Base-by-base conservation (phyloP, 30 jellyfish, hydroid and myxozoan species). In the Aurelia sp. region DNA sequence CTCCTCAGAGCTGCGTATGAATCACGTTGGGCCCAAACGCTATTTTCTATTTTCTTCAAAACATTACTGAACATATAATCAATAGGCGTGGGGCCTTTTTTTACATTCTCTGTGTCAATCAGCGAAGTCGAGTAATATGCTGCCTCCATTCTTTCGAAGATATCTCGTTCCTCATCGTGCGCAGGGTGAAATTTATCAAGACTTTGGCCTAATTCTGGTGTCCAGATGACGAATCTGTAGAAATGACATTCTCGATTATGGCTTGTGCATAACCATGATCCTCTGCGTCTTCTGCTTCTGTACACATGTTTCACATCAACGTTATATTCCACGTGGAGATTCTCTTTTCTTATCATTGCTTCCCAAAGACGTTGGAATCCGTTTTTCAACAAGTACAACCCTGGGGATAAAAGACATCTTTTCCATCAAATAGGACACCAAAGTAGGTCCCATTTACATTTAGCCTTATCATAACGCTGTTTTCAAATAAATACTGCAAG, bases 11-110 rank as follows among this genome's bases (percentile, higher is more conserved):
- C 97, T 10, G 96, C 97, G 77, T 86, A 93, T 8, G 96, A 50
- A 50, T 93, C 98, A 19, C 98, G 62, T 76, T 82, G 97, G 16
- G 97, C 97, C 98, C 98, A 93, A 9, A 93, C 93, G 40, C 88
- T 68, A 69, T 80, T 90, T 19, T 87, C 97, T 15, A 75, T 41
- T 55, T 84, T 93, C 13, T 71, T 60, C 84, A 59, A 31, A 27
- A 93, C 87, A 52, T 87, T 84, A 27, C 82, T 72, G 61, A 93
- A 76, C 97, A 91, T 88, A 87, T 93, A 93, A 72, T 93, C 98
- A 47, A 93, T 84, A 58, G 97, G 76, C 12, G 97, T 77, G 9
- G 68, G 85, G 41, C 98, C 98, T 21, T 91, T 63, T 63, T 17
- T 55, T 38, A 72, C 93, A 67, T 72, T 76, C 59, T 21, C 15